Evolutionary conservation across 2,797 vertebrate species (phyloP).

Genomic region (Lophotriccus pileatus): DNA sequence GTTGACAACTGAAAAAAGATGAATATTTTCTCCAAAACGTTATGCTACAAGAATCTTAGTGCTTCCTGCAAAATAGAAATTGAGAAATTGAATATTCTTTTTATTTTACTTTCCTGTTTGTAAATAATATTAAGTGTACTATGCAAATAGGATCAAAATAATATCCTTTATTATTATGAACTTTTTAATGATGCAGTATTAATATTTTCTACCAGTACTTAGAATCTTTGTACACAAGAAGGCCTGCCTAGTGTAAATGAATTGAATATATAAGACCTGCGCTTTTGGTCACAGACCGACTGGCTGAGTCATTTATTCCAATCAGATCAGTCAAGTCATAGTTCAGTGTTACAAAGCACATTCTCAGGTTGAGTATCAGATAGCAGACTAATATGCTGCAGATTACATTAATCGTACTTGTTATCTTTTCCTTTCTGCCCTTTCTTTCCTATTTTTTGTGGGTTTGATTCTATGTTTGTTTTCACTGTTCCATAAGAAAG

Average conservation of each 20-base stretch:
- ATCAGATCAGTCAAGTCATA: neutral
- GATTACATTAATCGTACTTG: slow-evolving; percentile 26
- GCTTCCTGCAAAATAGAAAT: neutral
- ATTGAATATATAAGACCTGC: neutral
- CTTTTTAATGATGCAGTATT: neutral
- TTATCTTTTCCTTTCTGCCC: slow-evolving; percentile 11
- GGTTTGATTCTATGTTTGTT: slow-evolving; percentile 19
- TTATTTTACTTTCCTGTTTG: neutral
- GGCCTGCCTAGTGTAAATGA: neutral
- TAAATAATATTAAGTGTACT: neutral
- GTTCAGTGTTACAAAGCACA: neutral
- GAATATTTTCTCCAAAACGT: neutral
- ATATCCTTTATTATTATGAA: neutral
- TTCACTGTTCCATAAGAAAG: slow-evolving; percentile 26
- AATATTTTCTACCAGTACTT: neutral
- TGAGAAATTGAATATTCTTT: neutral
- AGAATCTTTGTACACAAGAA: neutral
- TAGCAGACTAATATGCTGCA: slow-evolving; percentile 16
- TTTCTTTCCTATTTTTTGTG: neutral
- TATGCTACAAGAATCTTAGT: neutral
- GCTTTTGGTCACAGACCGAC: neutral
- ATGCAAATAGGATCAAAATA: neutral
- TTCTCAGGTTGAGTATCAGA: slow-evolving; percentile 1
- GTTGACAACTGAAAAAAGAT: neutral
- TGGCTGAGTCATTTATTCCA: neutral